Evolutionary conservation across 2,113 vertebrate species (phyloP), one percentile per base, ranked within the genome.

Genomic region (Upupa epops): DNA sequence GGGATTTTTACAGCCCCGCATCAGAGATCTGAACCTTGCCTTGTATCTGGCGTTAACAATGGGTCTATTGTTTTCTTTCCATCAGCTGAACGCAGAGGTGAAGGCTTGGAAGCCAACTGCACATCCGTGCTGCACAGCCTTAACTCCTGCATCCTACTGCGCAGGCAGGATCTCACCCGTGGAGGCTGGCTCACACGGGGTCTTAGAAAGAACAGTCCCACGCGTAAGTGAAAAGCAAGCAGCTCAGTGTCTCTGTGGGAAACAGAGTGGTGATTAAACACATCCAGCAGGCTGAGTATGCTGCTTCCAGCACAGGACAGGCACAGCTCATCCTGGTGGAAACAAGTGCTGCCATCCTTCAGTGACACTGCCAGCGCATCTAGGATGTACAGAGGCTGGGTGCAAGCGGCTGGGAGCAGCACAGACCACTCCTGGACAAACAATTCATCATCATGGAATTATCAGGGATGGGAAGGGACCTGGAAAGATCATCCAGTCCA

Each of bases 11-110:
- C 88, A 93, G 88, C 42, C 71, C 77, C 59, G 61, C 49, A 78
- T 90, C 83, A 92, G 83, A 95, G 73, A 54, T 93, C 61, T 42
- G 28, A 90, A 86, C 80, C 90, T 94, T 90, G 88, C 93, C 93
- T 90, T 92, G 31, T 68, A 82, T 88, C 86, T 84, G 75, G 37
- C 77, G 82, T 72, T 88, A 88, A 95, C 2, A 3, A 83, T 2
- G 75, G 55, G 29, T 13, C 46, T 58, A 82, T 37, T 92, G 88
- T 88, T 79, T 81, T 86, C 66, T 81, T 84, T 84, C 70, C 61
- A 5, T 0, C 69, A 51, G 63, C 34, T 26, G 40, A 75, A 71
- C 9, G 45, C 60, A 91, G 46, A 13, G 7, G 74, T 89, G 83
- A 15, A 65, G 77, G 86, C 91, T 66, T 13, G 64, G 52, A 83